A percentile compares a stretch with the other conserved stretches of the same genome.
Conservation (phyloP, 2,797 vertebrate species). For the Lemur catta region DNA sequence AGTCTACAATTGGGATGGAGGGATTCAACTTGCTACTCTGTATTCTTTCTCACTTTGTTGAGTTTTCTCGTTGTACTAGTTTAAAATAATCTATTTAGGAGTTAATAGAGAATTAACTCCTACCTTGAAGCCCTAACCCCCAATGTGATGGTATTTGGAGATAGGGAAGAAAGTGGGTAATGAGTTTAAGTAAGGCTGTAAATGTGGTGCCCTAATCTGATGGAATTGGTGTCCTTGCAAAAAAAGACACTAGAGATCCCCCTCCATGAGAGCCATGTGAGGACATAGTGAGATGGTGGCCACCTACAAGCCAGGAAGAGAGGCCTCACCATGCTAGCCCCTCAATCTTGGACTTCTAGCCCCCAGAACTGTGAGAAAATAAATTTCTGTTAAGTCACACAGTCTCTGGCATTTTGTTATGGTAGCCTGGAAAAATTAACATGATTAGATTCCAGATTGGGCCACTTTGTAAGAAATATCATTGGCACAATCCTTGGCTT, state of each 20-base stretch:
- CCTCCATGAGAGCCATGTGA: neutral
- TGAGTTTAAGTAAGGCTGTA: neutral
- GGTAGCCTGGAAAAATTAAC: neutral
- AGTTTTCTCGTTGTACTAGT: neutral
- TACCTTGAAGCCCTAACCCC: neutral
- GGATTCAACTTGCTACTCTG: neutral
- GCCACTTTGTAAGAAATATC: neutral
- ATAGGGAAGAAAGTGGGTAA: neutral
- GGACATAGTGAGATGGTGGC: neutral
- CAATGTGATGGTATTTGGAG: neutral
- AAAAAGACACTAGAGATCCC: neutral
- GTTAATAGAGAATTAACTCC: neutral
- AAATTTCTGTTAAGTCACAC: neutral
- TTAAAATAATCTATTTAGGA: conserved; percentile 2
- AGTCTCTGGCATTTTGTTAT: neutral
- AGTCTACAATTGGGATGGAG: neutral
- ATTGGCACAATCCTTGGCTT: neutral
- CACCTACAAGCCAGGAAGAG: neutral
- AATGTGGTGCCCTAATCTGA: neutral
- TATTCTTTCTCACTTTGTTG: neutral
- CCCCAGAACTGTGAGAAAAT: neutral
- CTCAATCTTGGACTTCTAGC: neutral
- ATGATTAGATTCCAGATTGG: neutral
- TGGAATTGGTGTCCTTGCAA: neutral
- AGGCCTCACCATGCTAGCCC: neutral